Evolutionary conservation across 1,140 invertebrate species (phyloP).

Genomic region (Pseudoatta argentina): DNA sequence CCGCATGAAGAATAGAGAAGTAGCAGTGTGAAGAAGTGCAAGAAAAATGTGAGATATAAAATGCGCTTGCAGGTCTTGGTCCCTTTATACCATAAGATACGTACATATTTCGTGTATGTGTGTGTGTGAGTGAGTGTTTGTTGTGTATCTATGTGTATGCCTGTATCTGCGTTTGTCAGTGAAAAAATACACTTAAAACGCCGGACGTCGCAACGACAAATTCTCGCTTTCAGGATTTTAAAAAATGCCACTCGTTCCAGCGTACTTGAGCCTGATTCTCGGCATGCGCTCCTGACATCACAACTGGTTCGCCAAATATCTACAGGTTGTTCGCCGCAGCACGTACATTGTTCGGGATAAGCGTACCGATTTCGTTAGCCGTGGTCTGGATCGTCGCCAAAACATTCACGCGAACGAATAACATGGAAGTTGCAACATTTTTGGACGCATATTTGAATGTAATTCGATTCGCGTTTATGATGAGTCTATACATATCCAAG

Average conservation of each 20-base stretch:
- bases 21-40: neutral
- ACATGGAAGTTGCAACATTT: constrained; percentile 62
- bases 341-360: constrained; percentile 77
- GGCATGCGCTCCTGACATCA: constrained; percentile 38
- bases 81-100: constrained; percentile 26
- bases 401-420: constrained; percentile 75
- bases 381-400: constrained; percentile 77
- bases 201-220: constrained; percentile 23
- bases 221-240: constrained; percentile 49
- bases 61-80: constrained; percentile 47
- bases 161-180: constrained; percentile 26
- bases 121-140: too few species aligned
- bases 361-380: constrained; percentile 81
- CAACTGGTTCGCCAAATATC: constrained; percentile 75
- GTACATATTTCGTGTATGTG: neutral
- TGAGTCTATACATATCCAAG: neutral
- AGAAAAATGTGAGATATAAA: constrained; percentile 56
- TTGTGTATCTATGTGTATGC: neutral
- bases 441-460: constrained; percentile 32
- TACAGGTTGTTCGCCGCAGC: constrained; percentile 82
- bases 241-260: constrained; percentile 42
- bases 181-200: constrained; percentile 60
- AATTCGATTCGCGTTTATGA: constrained; percentile 19
- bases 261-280: constrained; percentile 16
- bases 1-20: constrained; percentile 38